These are phyloP conservation scores for Drosophila nannoptera DNA, from an alignment of 1,140 invertebrate genomes.

Conservation along the genomic window DNA sequence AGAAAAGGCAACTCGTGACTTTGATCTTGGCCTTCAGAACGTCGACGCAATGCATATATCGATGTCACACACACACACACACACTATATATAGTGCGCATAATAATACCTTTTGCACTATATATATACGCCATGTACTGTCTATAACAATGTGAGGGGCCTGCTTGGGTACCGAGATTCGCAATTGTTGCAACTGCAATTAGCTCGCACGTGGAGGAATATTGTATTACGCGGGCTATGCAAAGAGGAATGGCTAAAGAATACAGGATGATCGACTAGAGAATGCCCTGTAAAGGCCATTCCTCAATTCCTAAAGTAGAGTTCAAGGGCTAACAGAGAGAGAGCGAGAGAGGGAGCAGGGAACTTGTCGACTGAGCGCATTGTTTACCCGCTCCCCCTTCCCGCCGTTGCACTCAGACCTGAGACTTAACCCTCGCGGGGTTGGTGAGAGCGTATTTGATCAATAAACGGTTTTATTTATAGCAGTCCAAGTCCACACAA, in stretches of 20 bases:
- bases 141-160: neutral
- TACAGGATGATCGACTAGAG: neutral
- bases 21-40: constrained; percentile 73
- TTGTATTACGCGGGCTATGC: neutral
- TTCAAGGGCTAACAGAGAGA: neutral
- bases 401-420: neutral
- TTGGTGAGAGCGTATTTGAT: constrained; percentile 17
- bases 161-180: neutral
- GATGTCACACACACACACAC: neutral
- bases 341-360: neutral
- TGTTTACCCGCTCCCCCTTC: neutral
- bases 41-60: constrained; percentile 21
- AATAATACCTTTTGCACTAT: neutral
- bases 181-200: neutral
- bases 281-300: neutral
- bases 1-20: constrained; percentile 56
- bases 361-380: neutral
- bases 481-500: neutral
- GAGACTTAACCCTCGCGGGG: neutral
- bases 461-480: constrained; percentile 31
- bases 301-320: no score
- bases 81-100: neutral
- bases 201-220: neutral
- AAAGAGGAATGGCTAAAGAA: neutral
- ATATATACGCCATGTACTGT: neutral